A percentile compares a stretch with the other conserved stretches of the same genome.
Conservation (phyloP, 2,113 vertebrate species). For the Pagrus major region DNA sequence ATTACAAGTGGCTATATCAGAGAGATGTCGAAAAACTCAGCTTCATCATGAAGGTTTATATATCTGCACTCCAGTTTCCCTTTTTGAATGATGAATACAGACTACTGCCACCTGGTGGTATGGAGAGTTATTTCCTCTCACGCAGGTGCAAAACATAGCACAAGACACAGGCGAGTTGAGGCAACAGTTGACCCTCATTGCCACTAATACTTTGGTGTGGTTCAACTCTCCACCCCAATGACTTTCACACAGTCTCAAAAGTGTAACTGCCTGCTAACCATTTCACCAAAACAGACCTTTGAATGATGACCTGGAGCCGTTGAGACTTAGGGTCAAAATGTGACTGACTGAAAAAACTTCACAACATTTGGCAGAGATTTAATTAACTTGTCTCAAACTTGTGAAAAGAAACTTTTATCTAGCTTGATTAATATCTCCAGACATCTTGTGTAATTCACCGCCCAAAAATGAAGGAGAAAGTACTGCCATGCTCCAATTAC, state of each 20-base stretch:
- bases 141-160: no score
- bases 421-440: conserved; percentile 54
- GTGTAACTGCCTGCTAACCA: background rate
- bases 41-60: no score
- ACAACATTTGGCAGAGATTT: conserved; percentile 13
- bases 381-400: conserved; percentile 41
- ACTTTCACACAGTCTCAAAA: background rate
- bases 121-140: no score
- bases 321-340: background rate
- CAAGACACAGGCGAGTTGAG: no score
- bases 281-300: background rate
- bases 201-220: no score
- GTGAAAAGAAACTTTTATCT: conserved; percentile 15
- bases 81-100: no score
- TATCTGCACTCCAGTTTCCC: no score
- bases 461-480: conserved; percentile 44
- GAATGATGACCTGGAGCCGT: background rate
- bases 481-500: conserved; percentile 31
- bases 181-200: no score
- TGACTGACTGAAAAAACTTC: background rate
- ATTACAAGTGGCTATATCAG: no score
- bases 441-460: conserved; percentile 30
- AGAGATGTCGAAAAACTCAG: no score
- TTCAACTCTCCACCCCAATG: background rate
- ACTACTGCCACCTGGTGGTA: no score